Base-by-base conservation (phyloP, 2,113 vertebrate species). In the Tonatia bakeri region DNA sequence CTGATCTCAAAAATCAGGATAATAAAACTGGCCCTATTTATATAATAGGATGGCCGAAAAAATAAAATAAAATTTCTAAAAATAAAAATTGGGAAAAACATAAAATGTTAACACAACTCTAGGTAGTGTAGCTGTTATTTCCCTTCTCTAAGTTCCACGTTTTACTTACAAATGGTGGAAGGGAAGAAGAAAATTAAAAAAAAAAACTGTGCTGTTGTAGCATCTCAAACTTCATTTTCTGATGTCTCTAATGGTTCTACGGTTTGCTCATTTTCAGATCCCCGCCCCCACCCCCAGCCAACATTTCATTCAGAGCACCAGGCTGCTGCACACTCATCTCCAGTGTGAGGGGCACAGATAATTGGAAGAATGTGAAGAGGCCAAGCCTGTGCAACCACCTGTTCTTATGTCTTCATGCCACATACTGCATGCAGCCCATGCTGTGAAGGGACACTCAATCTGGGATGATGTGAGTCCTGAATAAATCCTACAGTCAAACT, bases 151-250 rank as follows among this genome's bases (percentile, higher is more conserved):
- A 14, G 28, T 61, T 91, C 47, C 19, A 56, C 26, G 38, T 61
- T 86, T 83, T 86, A 87, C 24, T 87, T 87, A 79, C 61, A 77
- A 79, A 91, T 84, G 13, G 45, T 93, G 14, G 90, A 79, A 54
- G 20, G 4, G n/a, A 38, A 85, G 0, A 38, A 90, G 10, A 33
- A 81, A 59, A 47, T 33, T 61, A 1, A 1, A 73, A 47, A 47
- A 9, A 45, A 45, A 5, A 40, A 24, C 38, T 56, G 4, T 85
- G 13, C 38, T 93, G 4, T 47, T 56, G 16, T 61, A 69, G 79
- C 75, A 87, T 67, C 31, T 82, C 67, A 81, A 12, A 43, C 38
- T 67, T 95, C 16, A 45, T 67, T 91, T 92, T 87, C 40, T 59
- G 22, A 31, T 45, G 54, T 45, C 26, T 81, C 59, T 52, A 33